Evolutionary conservation across 2,797 vertebrate genomes (phyloP).

Genomic region (Toxotes lorentzi): DNA sequence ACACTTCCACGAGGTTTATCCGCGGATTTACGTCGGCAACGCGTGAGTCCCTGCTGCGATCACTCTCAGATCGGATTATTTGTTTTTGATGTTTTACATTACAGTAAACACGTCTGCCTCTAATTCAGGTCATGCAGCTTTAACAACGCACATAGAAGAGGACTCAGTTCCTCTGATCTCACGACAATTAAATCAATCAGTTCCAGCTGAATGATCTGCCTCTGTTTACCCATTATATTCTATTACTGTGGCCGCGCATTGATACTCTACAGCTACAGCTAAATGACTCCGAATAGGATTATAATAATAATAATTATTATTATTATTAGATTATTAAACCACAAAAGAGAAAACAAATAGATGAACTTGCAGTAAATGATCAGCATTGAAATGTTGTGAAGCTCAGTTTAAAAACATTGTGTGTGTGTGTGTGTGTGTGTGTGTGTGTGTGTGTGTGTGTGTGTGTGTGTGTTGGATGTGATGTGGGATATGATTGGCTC

Average conservation of each 20-base stretch:
- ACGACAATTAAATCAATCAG: not conserved
- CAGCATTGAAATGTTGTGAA: too few relatives aligned
- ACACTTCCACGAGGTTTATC: slow-evolving; percentile 91
- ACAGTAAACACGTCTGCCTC: not conserved
- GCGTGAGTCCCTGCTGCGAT: slow-evolving; percentile 86
- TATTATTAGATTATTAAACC: too few relatives aligned
- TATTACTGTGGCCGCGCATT: not conserved
- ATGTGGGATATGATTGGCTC: not conserved
- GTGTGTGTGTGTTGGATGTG: too few relatives aligned
- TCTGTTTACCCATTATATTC: not conserved
- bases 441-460: too few relatives aligned
- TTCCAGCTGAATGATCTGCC: not conserved
- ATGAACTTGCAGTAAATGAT: not conserved
- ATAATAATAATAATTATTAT: too few relatives aligned
- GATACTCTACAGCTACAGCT: too few relatives aligned
- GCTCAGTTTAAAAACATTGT: not conserved
- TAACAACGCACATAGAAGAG: not conserved
- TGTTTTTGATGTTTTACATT: fast-evolving
- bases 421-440: not conserved
- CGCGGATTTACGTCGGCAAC: slow-evolving; percentile 92
- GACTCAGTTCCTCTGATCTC: not conserved
- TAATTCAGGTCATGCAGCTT: not conserved
- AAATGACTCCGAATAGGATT: too few relatives aligned
- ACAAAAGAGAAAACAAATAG: too few relatives aligned
- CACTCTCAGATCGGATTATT: not conserved